Base-by-base conservation (phyloP, 2,113 vertebrate species). In the Aythya baeri region DNA sequence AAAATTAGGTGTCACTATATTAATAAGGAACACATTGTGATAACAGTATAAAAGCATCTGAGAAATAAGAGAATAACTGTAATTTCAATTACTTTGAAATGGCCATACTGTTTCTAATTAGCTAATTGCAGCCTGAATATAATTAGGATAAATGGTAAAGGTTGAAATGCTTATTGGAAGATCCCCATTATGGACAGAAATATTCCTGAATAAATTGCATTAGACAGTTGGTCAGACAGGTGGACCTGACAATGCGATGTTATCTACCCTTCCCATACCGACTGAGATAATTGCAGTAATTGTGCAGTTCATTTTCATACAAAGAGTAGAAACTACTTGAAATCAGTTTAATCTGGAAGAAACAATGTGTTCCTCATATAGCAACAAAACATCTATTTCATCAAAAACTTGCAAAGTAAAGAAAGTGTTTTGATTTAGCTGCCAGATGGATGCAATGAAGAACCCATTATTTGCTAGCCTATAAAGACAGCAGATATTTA, bases 71-170 rank as follows among this genome's bases (percentile, higher is more conserved):
- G n/a, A 88, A 27, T 41, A 77, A 58, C 66, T 67, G 38, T 68
- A 92, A 88, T 79, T 93, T 92, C 27, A 73, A 43, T 81, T 92
- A 83, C 86, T 75, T 93, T 81, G 17, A 93, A 95, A 89, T 63
- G 88, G 6, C 57, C 76, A 68, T 26, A 55, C 43, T 77, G 61
- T 29, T 92, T 43, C 72, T 84, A 80, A 65, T 93, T 79, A 94
- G n/a, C 52, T 95, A 79, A 94, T 94, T 94, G 49, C 25, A 70
- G 25, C 49, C 44, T 74, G 41, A 57, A 46, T 3, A 3, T 46
- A 66, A 77, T 38, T 66, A 80, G 63, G n/a, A 73, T 57, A 78
- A 83, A 81, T 20, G 1, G 29, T 61, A 72, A 50, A 82, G 63
- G 29, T 58, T 91, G 50, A 63, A 85, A 80, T 49, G 12, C 32